Evolutionary conservation across 1,140 invertebrate genomes (phyloP), one percentile per base, ranked within the genome.

Genomic region (Homalodisca vitripennis): DNA sequence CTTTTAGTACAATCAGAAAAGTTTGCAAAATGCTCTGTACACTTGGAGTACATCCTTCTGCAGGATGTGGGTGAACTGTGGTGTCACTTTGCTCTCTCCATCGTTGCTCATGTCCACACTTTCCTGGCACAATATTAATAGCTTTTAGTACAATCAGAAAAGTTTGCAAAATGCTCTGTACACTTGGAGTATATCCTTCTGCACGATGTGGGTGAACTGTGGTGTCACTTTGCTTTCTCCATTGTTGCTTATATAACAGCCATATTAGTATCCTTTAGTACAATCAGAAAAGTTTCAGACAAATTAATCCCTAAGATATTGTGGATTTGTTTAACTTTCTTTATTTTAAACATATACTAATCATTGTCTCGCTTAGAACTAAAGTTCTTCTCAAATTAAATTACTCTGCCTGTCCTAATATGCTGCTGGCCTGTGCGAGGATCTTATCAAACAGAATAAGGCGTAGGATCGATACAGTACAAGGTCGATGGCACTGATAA

Each of bases 41-140:
- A 99, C 97, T 26, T 99, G 81, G 78, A 98, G 99, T 0, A 97
- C 97, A 84, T 99, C 98, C 82, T 98, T 99, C 80, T 99, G 97
- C 48, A 98, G 84, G 29, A 98, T 89, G 80, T 98, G 95, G 20
- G 92, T 93, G 75, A 99, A 98, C 77, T 95, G 94, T n/a, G 92
- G 91, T 29, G 92, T 91, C 2, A 92, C 88, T 57, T 92, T 87
- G 70, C 89, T 86, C 73, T 95, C 93, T 78, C 87, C 88, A 77
- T 94, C 89, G 73, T 85, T 89, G 65, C 86, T 84, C 22, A 86
- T 86, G 78, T 92, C 90, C 70, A 92, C 84, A 80, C 90, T 92
- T 77, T 93, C 92, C 82, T 91, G 84, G 6, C 85, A 85, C n/a
- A n/a, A n/a, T n/a, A n/a, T n/a, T n/a, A n/a, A n/a, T n/a, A 64